A percentile compares a stretch with the other conserved stretches of the same genome.
Conservation (phyloP, 2,113 vertebrate species). For the Carettochelys insculpta region DNA sequence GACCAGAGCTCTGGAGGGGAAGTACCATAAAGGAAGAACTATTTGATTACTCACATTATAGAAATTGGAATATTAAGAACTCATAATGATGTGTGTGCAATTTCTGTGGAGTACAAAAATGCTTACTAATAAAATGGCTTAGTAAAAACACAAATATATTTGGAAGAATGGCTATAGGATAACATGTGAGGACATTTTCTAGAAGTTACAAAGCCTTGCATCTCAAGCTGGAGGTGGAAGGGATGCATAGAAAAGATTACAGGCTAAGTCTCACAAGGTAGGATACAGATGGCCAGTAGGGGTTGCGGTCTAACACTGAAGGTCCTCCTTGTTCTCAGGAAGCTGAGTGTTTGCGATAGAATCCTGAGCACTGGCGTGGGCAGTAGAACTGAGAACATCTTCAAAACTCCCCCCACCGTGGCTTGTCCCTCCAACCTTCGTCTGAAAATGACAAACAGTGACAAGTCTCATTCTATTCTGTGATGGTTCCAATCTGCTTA, state of each 20-base stretch:
- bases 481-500: not conserved
- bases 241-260: not conserved
- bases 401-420: conserved; percentile 89
- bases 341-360: conserved; percentile 72
- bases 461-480: not conserved
- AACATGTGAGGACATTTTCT: conserved; percentile 17
- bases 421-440: conserved; percentile 86
- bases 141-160: conserved; percentile 1
- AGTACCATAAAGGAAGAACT: not conserved
- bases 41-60: not conserved
- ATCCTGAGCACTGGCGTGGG: conserved; percentile 90
- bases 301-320: conserved; percentile 75
- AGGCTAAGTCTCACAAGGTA: conserved; percentile 16
- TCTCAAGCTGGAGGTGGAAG: not conserved
- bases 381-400: conserved; percentile 94
- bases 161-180: not conserved
- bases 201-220: conserved; percentile 22
- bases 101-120: not conserved
- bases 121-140: not conserved
- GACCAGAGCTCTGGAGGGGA: not conserved
- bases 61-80: not conserved
- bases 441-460: conserved; percentile 76
- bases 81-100: not conserved
- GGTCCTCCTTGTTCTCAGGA: conserved; percentile 76
- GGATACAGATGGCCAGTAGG: not conserved